phyloP scores from a whole-genome alignment of 1,140 invertebrate species.

The Zaprionus taronus region DNA sequence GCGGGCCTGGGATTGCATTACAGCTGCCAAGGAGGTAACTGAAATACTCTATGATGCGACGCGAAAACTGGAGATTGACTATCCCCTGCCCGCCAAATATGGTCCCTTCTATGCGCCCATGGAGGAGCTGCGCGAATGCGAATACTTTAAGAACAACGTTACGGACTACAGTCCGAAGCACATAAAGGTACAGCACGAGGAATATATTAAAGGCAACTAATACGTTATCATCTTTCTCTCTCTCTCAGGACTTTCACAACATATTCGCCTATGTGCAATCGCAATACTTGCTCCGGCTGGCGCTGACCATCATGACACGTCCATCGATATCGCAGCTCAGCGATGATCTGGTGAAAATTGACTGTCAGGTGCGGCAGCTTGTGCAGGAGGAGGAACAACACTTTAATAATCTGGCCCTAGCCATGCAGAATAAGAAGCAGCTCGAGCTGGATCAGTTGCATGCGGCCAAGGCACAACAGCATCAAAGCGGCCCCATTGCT shows the following conservation, averaged over 20 bases:
- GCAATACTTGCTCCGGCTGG: conserved; percentile 77
- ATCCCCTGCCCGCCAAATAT: conserved; percentile 69
- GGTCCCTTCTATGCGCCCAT: conserved; percentile 75
- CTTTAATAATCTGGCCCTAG: conserved; percentile 72
- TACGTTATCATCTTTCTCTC: background rate
- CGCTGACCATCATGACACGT: conserved; percentile 72
- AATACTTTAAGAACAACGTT: conserved; percentile 83
- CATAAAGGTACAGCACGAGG: conserved; percentile 61
- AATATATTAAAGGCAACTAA: background rate
- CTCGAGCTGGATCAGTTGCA: conserved; percentile 70
- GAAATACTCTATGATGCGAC: conserved; percentile 82
- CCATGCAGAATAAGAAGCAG: conserved; percentile 72
- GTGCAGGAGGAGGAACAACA: conserved; percentile 81
- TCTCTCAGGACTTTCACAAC: conserved; percentile 79
- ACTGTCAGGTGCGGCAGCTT: conserved; percentile 70
- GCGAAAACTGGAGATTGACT: conserved; percentile 73
- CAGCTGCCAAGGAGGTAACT: conserved; percentile 78
- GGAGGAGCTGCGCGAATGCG: conserved; percentile 80
- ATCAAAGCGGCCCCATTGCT: conserved; percentile 65
- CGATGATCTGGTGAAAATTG: conserved; percentile 70
- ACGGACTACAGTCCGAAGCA: conserved; percentile 83
- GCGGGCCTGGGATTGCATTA: conserved; percentile 82
- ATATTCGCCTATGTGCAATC: conserved; percentile 84
- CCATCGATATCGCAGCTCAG: conserved; percentile 74
- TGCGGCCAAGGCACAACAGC: conserved; percentile 56